Evolutionary conservation across 2,888 invertebrate species (phyloP).

Genomic region (Nasonovia ribisnigri): DNA sequence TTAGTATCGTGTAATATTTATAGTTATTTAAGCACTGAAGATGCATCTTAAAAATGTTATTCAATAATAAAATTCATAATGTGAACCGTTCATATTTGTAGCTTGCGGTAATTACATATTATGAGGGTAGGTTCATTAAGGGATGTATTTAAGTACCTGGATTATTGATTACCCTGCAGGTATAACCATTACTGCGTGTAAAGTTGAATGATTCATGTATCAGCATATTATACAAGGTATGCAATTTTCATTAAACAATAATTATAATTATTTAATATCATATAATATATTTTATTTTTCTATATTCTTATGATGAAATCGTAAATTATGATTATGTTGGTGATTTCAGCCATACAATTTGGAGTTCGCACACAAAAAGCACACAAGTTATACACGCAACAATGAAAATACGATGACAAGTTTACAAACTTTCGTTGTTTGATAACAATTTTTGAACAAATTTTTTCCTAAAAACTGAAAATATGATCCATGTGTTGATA

Average conservation of each 20-base stretch:
- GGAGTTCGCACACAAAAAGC: not conserved
- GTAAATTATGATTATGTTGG: not conserved
- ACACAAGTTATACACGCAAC: not conserved
- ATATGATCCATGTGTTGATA: not conserved
- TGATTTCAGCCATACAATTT: not conserved
- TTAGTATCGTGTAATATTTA: not conserved
- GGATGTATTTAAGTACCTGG: not conserved
- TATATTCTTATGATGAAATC: not conserved
- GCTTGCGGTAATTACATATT: not conserved
- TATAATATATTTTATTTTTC: not conserved
- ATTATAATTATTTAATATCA: not conserved
- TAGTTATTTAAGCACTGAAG: not conserved
- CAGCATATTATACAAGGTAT: not conserved
- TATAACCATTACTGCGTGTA: not conserved
- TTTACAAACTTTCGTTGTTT: not conserved
- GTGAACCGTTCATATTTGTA: not conserved
- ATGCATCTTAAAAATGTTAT: not conserved
- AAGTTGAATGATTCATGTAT: slow-evolving; percentile 8
- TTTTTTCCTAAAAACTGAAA: not conserved
- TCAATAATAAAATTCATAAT: not conserved
- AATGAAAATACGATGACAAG: not conserved
- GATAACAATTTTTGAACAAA: too few relatives aligned
- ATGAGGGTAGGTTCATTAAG: not conserved
- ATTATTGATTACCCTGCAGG: not conserved
- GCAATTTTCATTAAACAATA: not conserved